Evolutionary conservation across 2,113 vertebrate species (phyloP).

Genomic region (Chroicocephalus ridibundus): DNA sequence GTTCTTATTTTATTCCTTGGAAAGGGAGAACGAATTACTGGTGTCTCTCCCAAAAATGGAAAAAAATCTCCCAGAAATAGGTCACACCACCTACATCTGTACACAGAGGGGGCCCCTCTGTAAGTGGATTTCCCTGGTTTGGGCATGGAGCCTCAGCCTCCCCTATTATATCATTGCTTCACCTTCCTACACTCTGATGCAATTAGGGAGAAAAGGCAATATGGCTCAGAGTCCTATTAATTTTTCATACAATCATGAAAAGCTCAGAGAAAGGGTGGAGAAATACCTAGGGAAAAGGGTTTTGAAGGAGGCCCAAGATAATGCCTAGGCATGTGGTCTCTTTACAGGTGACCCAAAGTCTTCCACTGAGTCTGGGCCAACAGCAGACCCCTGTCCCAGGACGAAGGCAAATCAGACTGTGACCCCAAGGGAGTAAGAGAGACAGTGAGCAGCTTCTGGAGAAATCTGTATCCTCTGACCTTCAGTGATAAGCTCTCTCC

Average conservation of each 20-base stretch:
- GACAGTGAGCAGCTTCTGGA: conserved; percentile 13
- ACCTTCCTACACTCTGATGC: conserved; percentile 4
- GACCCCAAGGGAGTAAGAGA: not conserved
- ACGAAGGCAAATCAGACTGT: not conserved
- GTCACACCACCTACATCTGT: not conserved
- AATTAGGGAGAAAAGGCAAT: conserved; percentile 41
- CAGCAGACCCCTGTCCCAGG: not conserved
- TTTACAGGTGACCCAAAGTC: not conserved
- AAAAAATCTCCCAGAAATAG: conserved; percentile 58
- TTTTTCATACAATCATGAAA: conserved; percentile 21
- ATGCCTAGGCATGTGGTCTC: not conserved
- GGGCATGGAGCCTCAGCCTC: not conserved
- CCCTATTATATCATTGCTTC: not conserved
- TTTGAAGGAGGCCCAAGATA: not conserved
- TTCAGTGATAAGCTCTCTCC: not conserved
- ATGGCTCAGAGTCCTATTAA: not conserved
- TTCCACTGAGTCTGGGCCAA: not conserved
- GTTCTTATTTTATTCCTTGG: conserved; percentile 68
- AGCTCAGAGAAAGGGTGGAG: not conserved
- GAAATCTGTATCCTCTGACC: conserved; percentile 32
- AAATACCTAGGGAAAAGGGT: not conserved
- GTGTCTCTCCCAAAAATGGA: conserved; percentile 64
- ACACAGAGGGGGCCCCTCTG: not conserved
- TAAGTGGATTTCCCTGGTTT: conserved; percentile 33
- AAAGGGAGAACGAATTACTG: conserved; percentile 69